Evolutionary conservation across 2,888 invertebrate species (phyloP), one percentile per base, ranked within the genome.

Genomic region (Microplitis manilae): DNA sequence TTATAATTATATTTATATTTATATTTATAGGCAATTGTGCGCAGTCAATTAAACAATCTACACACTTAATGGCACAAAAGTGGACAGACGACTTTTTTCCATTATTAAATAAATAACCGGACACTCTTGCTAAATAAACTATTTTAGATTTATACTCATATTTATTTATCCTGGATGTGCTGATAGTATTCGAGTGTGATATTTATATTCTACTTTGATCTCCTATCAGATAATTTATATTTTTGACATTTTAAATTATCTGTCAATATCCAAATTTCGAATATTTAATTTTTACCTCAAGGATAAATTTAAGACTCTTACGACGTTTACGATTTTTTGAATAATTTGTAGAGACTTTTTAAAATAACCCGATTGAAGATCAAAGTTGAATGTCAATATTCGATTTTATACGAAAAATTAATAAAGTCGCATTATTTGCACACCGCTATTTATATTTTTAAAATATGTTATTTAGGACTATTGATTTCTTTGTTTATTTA

Each of bases 401-500:
- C 62, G 30, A 30, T 30, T 30, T 30, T 2, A 30, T 30, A 30
- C 30, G 30, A 30, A 30, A 30, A 30, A 4, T 30, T 30, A 30
- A 30, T 30, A 30, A 30, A 30, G 30, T 30, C 30, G 30, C 30
- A 30, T 30, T 30, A 30, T 30, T 30, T 30, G 30, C 62, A 69
- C 64, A 40, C 30, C 41, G 67, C 38, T 38, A 30, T 30, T 30
- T 30, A 60, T 76, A 65, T 71, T 67, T 68, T 38, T 61, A 39
- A 8, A 41, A 40, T 30, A 60, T 75, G 59, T 61, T 71, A 39
- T 73, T 76, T 73, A 72, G 62, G 20, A 41, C 30, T 76, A 17
- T 75, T 67, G 39, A 38, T 62, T 50, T 75, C 68, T 74, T 60
- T 73, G 59, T 69, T 73, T 60, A 62, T 72, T 68, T 69, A 68